phyloP scores from a whole-genome alignment of 2,888 invertebrate genomes.

The Hirtodrosophila alboralis region DNA sequence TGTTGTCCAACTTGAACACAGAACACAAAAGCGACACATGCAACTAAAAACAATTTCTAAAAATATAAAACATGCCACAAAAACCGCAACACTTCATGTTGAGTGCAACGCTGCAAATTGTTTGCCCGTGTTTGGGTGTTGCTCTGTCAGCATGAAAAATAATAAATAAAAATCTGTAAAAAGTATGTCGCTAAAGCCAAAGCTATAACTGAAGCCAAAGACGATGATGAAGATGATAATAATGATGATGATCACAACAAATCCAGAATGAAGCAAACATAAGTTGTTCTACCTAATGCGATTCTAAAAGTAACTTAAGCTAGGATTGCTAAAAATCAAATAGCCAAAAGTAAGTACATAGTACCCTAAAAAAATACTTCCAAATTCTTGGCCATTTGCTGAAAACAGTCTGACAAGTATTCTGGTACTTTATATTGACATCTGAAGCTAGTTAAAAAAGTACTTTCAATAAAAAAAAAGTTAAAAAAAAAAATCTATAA shows the following conservation, averaged over 20 bases:
- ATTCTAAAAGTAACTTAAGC: neutral
- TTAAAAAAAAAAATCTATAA: too few relatives aligned
- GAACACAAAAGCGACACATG: constrained; percentile 43
- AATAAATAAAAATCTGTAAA: constrained; percentile 75
- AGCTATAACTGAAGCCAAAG: constrained; percentile 16
- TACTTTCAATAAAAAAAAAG: too few relatives aligned
- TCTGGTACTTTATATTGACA: too few relatives aligned
- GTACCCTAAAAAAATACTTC: too few relatives aligned
- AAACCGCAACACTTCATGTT: constrained; percentile 75
- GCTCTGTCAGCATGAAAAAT: constrained; percentile 51
- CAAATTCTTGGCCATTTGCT: too few relatives aligned
- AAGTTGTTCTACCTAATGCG: neutral
- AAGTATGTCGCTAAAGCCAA: constrained; percentile 33
- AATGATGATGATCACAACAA: constrained; percentile 15
- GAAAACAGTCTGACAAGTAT: too few relatives aligned
- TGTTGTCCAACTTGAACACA: constrained; percentile 38
- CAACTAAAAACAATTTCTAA: constrained; percentile 77
- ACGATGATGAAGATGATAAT: constrained; percentile 7
- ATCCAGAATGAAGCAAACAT: constrained; percentile 21
- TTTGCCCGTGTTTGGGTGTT: constrained; percentile 41
- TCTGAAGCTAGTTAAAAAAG: too few relatives aligned
- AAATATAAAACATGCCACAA: constrained; percentile 68
- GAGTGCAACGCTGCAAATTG: constrained; percentile 72
- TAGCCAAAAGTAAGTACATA: too few relatives aligned
- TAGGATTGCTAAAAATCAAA: neutral